Evolutionary conservation across 1,140 invertebrate species (phyloP), one percentile per base, ranked within the genome.

Genomic region (Berghia stephanieae): DNA sequence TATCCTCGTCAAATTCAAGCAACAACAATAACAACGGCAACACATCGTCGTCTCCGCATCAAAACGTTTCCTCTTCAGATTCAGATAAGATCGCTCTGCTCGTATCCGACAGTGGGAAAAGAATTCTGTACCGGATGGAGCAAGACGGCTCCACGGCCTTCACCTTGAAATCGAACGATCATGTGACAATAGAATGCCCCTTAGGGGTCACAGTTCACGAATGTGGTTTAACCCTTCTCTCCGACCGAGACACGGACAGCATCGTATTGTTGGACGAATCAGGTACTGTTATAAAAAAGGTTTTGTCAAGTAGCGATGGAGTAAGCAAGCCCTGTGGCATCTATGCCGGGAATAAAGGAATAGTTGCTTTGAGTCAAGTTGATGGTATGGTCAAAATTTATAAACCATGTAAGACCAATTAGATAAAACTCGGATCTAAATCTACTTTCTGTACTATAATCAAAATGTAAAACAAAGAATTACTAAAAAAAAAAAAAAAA

Each of bases 301-400:
- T 75, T 5, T 21, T 78, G 16, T 68, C 69, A 13, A 63, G 42
- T 49, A 68, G 69, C 27, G 40, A 78, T 5, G 57, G 70, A 18
- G 44, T 80, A 52, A 40, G 27, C 69, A 80, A 80, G 66, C 79
- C 79, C 0, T 80, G 79, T 42, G 79, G 55, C 18, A 27, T 80
- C 13, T 69, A 71, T 38, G 67, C 70, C 10, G 60, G 18, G 4
- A n/a, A 68, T 16, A 21, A 24, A 6, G 43, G 66, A 8, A 38
- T 55, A 0, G 36, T 80, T 16, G 79, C 71, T 0, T 13, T 80
- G 1, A 80, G 69, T 21, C 79, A 80, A 67, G 79, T 80, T 21
- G 79, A 80, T 27, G 79, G 79, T 38, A 75, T 66, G 66, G 72
- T 80, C 44, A 80, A 80, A 67, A 66, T 80, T 68, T 80, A 79